Evolutionary conservation across 1,140 invertebrate genomes (phyloP), one percentile per base, ranked within the genome.

Genomic region (Drosophila nasuta): DNA sequence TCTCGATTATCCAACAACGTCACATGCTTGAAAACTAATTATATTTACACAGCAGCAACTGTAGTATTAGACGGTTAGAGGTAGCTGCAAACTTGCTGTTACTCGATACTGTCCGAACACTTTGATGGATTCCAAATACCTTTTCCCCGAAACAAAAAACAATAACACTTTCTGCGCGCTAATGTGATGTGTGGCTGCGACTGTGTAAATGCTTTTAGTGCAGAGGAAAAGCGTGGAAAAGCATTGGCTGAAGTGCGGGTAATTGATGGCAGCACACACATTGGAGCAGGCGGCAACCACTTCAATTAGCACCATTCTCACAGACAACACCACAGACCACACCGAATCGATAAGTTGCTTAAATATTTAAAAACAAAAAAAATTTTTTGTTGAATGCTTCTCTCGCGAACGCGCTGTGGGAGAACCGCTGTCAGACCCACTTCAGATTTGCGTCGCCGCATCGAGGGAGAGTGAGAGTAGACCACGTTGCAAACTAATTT

Each of bases 401-500:
- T 7, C 38, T 20, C 35, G 8, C 6, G 17, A 11, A 0, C 17
- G 2, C 48, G 17, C 25, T 54, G 33, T 17, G 35, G 62, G 46
- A 25, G 20, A 35, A 64, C 68, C 66, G 79, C 83, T 88, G 83
- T 88, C 85, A 88, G 62, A 88, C 83, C 83, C 85, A 88, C 80
- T 80, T 88, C 83, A 89, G 83, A 88, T 89, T 88, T 88, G 77
- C 73, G 83, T 88, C 72, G 20, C 64, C 65, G 20, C 20, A 11
- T 45, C 83, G 60, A 66, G 33, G 20, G 20, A 25, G 20, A 4
- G 0, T 25, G 20, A 25, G 20, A 25, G 20, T 0, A 25, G 20
- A 25, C 68, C 85, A 89, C 85, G 85, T 79, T 71, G 81, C 80
- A 88, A 89, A 81, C 85, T 83, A 88, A 88, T 88, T 88, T 88